Evolutionary conservation across 2,888 invertebrate genomes (phyloP).

Genomic region (Acrobasis repandana): DNA sequence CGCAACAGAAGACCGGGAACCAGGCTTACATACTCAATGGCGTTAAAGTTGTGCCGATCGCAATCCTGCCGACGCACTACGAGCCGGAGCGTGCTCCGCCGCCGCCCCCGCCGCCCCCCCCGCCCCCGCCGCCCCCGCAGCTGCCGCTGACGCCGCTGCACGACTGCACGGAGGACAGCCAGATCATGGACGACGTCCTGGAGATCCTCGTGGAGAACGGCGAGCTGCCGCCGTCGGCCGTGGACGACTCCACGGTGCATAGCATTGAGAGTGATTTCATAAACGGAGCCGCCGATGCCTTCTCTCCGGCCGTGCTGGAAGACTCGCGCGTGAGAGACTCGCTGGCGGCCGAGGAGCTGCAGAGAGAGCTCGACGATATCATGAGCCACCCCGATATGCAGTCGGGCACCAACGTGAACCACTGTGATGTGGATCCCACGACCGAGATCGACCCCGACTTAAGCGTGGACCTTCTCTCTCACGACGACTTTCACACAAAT

Average conservation of each 20-base stretch:
- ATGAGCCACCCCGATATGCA: slow-evolving; percentile 69
- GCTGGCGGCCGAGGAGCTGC: slow-evolving; percentile 68
- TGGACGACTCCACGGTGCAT: slow-evolving; percentile 82
- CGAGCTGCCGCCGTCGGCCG: slow-evolving; percentile 94
- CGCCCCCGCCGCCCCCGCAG: slow-evolving; percentile 58
- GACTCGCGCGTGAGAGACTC: slow-evolving; percentile 58
- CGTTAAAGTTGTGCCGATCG: slow-evolving; percentile 78
- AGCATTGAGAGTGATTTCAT: slow-evolving; percentile 43
- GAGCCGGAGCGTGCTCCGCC: slow-evolving; percentile 61
- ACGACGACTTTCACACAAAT: slow-evolving; percentile 61
- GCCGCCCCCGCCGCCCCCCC: slow-evolving; percentile 62
- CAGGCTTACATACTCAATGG: slow-evolving; percentile 86
- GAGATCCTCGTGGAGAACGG: slow-evolving; percentile 97
- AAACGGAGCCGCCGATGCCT: slow-evolving; percentile 48
- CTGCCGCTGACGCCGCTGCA: slow-evolving; percentile 52
- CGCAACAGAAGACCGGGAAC: slow-evolving; percentile 55
- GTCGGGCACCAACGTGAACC: slow-evolving; percentile 43
- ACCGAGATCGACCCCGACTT: slow-evolving; percentile 60
- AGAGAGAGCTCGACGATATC: slow-evolving; percentile 68
- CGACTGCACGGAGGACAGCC: slow-evolving; percentile 80
- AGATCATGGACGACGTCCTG: slow-evolving; percentile 95
- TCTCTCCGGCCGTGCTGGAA: slow-evolving; percentile 60
- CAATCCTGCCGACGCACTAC: slow-evolving; percentile 72
- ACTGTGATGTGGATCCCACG: slow-evolving; percentile 44
- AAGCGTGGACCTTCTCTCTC: slow-evolving; percentile 54